Percentiles rank a stretch among this genome's conserved stretches.
Evolutionary conservation across 2,113 vertebrate species (phyloP).

Genomic region (Misgurnus mizolepis): DNA sequence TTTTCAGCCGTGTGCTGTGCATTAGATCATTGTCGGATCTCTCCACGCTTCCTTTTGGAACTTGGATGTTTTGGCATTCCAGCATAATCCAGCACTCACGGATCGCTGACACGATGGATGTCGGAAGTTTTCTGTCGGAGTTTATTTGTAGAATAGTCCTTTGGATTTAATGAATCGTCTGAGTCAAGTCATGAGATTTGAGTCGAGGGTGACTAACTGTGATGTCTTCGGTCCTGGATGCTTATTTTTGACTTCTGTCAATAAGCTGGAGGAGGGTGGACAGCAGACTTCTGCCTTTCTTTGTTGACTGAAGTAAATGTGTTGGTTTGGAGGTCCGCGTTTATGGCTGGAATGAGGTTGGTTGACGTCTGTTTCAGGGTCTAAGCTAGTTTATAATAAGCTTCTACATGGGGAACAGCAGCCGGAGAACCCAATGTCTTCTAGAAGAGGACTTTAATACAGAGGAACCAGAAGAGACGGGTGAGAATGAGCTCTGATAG

Average conservation of each 20-base stretch:
- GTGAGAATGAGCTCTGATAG: slow-evolving; percentile 11
- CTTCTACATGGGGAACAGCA: slow-evolving; percentile 49
- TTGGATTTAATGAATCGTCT: neutral
- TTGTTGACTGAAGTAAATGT: slow-evolving; percentile 5
- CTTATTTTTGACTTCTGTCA: slow-evolving; percentile 9
- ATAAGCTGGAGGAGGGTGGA: neutral
- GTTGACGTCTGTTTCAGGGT: neutral
- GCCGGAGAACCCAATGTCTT: slow-evolving; percentile 24
- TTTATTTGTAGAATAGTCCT: slow-evolving; percentile 43
- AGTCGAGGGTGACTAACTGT: slow-evolving; percentile 41
- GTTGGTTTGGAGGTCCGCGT: neutral
- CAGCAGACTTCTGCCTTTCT: neutral
- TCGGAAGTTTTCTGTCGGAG: slow-evolving; percentile 9
- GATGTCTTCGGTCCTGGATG: neutral
- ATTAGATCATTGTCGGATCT: neutral
- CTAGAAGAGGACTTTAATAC: slow-evolving; percentile 27
- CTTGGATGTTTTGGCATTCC: slow-evolving; percentile 20
- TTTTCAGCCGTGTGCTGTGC: neutral
- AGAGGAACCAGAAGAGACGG: slow-evolving; percentile 12
- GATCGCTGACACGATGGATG: neutral
- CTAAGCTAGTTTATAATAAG: neutral
- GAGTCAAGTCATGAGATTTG: slow-evolving; percentile 53
- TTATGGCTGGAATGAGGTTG: neutral
- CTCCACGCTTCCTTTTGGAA: neutral
- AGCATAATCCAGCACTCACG: neutral